Evolutionary conservation across 2,797 vertebrate species (phyloP), one percentile per base, ranked within the genome.

Genomic region (Pteropus rufus): DNA sequence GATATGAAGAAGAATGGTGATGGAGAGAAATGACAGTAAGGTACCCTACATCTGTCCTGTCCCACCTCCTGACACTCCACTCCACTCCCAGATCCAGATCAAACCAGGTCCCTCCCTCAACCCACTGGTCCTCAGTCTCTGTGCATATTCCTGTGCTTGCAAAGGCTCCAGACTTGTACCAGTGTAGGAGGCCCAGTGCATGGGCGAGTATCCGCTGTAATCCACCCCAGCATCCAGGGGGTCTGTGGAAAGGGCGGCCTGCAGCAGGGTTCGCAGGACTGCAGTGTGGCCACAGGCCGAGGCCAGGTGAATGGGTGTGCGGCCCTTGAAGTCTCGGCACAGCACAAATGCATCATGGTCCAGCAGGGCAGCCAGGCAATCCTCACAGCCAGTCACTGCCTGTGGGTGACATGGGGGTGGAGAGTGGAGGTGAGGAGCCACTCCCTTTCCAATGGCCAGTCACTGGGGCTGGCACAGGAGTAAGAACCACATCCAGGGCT

Each of bases 181-280:
- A 97, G 99, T 99, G 99, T 99, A 99, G 89, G 99, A 99, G 98
- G 99, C 99, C 99, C 99, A 99, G 99, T 99, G 99, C 98, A 99
- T 98, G 64, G 99, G 99, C 82, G 99, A 99, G 98, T 99, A 99
- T 97, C 99, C 99, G 65, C 99, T 99, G 98, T 99, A 99, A 98
- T 99, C 99, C 98, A 99, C 99, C 97, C 99, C 98, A 23, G 99
- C 98, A 97, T 99, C 99, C 97, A 99, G 98, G 56, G 99, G 99
- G 98, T 99, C 99, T 34, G 99, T 99, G 95, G 99, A 99, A 92
- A 99, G 98, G 41, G 99, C 98, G 19, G 99, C 99, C 98, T 99
- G 99, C 97, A 99, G 98, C 98, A 99, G 98, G 80, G 98, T 98
- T 97, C 99, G 98, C 98, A 99, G 98, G 92, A 99, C 98, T 95